These are phyloP conservation scores for Rotaria magnacalcarata DNA, from an alignment of 2,888 invertebrate genomes.

Conservation along the genomic window DNA sequence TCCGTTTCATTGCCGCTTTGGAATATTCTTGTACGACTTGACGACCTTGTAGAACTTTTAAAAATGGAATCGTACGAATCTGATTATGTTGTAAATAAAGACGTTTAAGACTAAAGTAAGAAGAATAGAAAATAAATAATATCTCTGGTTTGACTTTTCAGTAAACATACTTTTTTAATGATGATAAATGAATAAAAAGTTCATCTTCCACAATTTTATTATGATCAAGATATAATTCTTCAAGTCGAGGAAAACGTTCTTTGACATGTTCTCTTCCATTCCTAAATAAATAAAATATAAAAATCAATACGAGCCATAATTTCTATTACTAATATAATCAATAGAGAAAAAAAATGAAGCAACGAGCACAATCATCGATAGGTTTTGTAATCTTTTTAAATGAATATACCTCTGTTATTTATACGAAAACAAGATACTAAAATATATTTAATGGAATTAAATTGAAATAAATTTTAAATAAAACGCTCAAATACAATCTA, in stretches of 20 bases:
- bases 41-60: constrained; percentile 47
- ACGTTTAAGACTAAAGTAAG: constrained; percentile 52
- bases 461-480: background rate
- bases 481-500: background rate
- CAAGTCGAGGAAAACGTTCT: constrained; percentile 52
- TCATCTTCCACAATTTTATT: constrained; percentile 54
- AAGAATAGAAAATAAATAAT: no score
- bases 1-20: constrained; percentile 50
- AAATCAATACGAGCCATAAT: no score
- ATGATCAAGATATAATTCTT: constrained; percentile 56
- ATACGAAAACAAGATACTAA: background rate
- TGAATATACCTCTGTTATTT: background rate
- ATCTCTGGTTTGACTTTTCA: no score
- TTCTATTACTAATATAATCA: background rate
- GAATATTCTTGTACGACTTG: constrained; percentile 44
- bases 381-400: background rate
- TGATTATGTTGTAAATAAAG: constrained; percentile 56
- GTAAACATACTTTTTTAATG: constrained; percentile 51
- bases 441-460: background rate
- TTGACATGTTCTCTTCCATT: background rate
- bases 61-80: constrained; percentile 54
- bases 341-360: background rate
- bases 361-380: background rate
- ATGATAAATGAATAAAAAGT: constrained; percentile 56
- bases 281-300: background rate